A percentile compares a stretch with the other conserved stretches of the same genome.
Conservation (phyloP, 1,140 invertebrate species). For the Zaprionus gabonicus region DNA sequence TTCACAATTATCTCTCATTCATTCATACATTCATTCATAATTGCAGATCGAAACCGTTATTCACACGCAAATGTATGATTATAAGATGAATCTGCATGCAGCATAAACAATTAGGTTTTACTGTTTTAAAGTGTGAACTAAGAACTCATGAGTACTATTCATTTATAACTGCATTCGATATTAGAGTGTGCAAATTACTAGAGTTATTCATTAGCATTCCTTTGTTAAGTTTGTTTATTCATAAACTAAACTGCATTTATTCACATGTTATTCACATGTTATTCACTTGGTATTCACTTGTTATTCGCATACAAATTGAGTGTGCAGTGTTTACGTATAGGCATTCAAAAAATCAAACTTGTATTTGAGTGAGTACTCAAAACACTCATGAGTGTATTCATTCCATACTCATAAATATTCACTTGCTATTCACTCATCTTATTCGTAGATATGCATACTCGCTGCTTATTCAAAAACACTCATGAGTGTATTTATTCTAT, state of each 20-base stretch:
- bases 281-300: background rate
- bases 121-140: background rate
- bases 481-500: background rate
- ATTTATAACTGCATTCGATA: background rate
- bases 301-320: background rate
- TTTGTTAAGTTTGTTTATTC: background rate
- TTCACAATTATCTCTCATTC: background rate
- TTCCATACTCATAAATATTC: background rate
- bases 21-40: background rate
- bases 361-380: background rate
- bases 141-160: background rate
- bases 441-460: background rate
- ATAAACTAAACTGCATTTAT: background rate
- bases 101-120: background rate
- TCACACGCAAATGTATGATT: background rate
- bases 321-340: too few relatives aligned
- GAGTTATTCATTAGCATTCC: background rate
- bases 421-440: too few relatives aligned
- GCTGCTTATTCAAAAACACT: background rate
- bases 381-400: background rate
- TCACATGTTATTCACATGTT: background rate
- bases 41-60: background rate
- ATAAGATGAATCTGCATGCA: background rate
- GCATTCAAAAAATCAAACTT: too few relatives aligned
- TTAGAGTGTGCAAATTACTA: background rate